phyloP scores from a whole-genome alignment of 2,113 vertebrate genomes.

The Perognathus longimembris region DNA sequence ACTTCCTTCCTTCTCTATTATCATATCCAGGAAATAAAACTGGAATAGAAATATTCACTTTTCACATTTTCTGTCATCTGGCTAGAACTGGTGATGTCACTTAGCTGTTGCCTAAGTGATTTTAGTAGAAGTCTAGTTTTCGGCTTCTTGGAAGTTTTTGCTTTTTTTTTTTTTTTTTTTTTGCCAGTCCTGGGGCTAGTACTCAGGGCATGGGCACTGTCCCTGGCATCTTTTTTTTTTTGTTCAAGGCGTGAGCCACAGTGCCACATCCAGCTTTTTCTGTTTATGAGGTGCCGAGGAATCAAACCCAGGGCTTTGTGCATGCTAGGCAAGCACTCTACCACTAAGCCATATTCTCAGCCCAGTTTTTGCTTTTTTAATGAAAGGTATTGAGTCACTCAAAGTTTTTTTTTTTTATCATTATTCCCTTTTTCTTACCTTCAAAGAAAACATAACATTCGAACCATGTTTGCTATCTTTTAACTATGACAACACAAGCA shows the following conservation, averaged over 20 bases:
- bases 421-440: background rate
- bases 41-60: background rate
- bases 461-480: background rate
- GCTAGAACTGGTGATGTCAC: background rate
- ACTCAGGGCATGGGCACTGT: no score
- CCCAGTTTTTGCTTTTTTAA: background rate
- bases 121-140: background rate
- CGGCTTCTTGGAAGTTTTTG: conserved; percentile 2
- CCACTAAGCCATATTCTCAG: no score
- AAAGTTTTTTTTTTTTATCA: background rate
- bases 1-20: background rate
- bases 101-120: background rate
- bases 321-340: no score
- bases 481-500: background rate
- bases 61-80: background rate
- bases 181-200: no score
- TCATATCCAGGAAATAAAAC: background rate
- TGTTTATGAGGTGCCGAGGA: no score
- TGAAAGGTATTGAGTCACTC: background rate
- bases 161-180: conserved; percentile 15
- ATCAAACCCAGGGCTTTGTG: no score
- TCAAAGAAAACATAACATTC: background rate
- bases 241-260: no score
- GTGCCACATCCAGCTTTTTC: no score
- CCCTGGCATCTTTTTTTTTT: no score